These are phyloP conservation scores for Pangasius mekongensis DNA, from an alignment of 2,797 vertebrate species.

Conservation along the genomic window DNA sequence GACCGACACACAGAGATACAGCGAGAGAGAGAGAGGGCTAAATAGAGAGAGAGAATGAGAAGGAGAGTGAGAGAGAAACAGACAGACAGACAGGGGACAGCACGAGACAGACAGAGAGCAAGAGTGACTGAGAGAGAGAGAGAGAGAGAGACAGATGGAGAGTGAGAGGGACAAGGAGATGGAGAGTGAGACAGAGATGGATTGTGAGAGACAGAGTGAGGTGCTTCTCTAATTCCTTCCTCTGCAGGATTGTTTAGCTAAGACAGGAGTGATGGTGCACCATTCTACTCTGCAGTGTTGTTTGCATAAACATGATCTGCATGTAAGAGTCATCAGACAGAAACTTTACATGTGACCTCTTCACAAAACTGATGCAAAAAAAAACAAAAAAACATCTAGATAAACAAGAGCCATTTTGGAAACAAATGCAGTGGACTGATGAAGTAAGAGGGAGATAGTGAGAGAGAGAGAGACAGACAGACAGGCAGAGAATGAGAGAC, in stretches of 20 bases:
- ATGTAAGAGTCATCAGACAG: neutral
- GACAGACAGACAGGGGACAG: neutral
- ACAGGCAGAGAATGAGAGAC: neutral
- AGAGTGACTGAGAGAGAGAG: neutral
- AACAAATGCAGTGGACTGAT: neutral
- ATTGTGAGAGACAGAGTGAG: neutral
- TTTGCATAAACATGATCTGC: neutral
- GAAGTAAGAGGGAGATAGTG: no score
- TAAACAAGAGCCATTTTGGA: neutral
- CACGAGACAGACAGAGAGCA: no score
- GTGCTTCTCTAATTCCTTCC: neutral
- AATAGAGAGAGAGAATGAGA: neutral
- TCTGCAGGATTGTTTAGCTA: neutral
- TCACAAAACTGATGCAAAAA: neutral
- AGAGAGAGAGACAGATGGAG: neutral
- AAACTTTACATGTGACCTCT: neutral
- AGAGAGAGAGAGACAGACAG: neutral
- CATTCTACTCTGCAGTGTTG: neutral
- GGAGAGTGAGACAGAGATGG: neutral
- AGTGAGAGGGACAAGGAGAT: neutral
- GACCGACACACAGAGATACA: neutral
- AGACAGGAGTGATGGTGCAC: neutral
- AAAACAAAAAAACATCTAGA: no score
- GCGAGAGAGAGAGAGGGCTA: neutral
- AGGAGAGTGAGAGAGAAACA: neutral